Evolutionary conservation across 2,113 vertebrate genomes (phyloP), one percentile per base, ranked within the genome.

Genomic region (Calyptomena viridis): DNA sequence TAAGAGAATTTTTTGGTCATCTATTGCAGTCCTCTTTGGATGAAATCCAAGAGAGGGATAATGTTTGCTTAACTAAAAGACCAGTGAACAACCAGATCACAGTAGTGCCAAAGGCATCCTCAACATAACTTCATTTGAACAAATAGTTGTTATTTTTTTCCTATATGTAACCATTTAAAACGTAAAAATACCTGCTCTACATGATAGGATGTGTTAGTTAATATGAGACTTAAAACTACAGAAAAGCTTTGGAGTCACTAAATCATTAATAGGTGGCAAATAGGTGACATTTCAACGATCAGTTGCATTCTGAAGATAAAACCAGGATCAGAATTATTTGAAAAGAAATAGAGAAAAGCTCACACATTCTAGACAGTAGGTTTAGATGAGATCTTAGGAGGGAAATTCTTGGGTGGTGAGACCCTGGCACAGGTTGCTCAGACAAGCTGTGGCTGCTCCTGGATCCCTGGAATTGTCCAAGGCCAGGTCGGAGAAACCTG

Each of bases 341-440:
- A 33, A 84, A 71, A 81, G 16, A 18, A 68, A 60, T 2, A 60
- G 7, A 74, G n/a, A 66, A 62, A 66, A 16, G 6, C 1, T 55
- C 12, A 81, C 35, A 16, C 3, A 15, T 42, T 37, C 37, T 3
- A 33, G 14, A 39, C 15, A n/a, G 10, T 16, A 59, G 28, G 23
- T 52, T 67, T 27, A 49, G 18, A 20, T 33, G 30, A 56, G 22
- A 56, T 10, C 3, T 55, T 9, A 11, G 31, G 21, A 76, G 55
- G 10, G 9, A 24, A 76, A 49, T 42, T 14, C 9, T 27, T 33
- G 6, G 0, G 14, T 55, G 9, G 12, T 0, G 0, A 55, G 21
- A 8, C 7, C 16, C 20, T 49, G 47, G 40, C 6, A 47, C 11
- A 62, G 30, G 24, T 0, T 62, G 7, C 6, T 8, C 25, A 69